Evolutionary conservation across 2,888 invertebrate species (phyloP).

Genomic region (Mimas tiliae): DNA sequence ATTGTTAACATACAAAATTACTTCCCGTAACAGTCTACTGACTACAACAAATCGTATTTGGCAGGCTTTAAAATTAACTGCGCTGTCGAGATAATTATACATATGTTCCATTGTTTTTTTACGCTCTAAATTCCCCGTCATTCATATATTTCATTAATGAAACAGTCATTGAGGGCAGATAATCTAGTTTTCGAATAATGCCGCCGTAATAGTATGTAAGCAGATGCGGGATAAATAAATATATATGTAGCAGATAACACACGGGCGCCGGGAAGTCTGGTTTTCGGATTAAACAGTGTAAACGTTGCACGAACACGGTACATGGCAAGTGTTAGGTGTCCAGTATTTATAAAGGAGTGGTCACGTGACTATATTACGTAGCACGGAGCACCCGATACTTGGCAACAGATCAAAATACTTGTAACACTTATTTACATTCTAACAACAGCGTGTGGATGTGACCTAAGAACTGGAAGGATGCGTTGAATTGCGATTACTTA

Average conservation of each 20-base stretch:
- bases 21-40: constrained; percentile 31
- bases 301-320: constrained; percentile 69
- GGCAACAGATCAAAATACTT: constrained; percentile 69
- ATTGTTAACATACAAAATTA: constrained; percentile 27
- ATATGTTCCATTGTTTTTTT: constrained; percentile 65
- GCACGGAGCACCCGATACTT: constrained; percentile 54
- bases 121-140: constrained; percentile 72
- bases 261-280: constrained; percentile 70
- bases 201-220: constrained; percentile 38
- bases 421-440: constrained; percentile 72
- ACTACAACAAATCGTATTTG: constrained; percentile 26
- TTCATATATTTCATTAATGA: constrained; percentile 49
- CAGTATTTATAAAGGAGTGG: constrained; percentile 72
- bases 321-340: constrained; percentile 56
- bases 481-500: constrained; percentile 47
- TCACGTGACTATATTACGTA: constrained; percentile 64
- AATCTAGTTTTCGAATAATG: constrained; percentile 55
- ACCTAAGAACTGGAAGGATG: constrained; percentile 61
- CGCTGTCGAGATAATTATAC: constrained; percentile 24
- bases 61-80: constrained; percentile 27
- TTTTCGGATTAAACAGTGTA: constrained; percentile 55
- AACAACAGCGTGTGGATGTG: constrained; percentile 59
- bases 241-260: constrained; percentile 63
- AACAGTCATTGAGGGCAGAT: constrained; percentile 56
- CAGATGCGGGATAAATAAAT: constrained; percentile 55